Percentiles rank a stretch among this genome's conserved stretches.
phyloP scores from a whole-genome alignment of 2,797 vertebrate species.

The Anguilla pacifica region DNA sequence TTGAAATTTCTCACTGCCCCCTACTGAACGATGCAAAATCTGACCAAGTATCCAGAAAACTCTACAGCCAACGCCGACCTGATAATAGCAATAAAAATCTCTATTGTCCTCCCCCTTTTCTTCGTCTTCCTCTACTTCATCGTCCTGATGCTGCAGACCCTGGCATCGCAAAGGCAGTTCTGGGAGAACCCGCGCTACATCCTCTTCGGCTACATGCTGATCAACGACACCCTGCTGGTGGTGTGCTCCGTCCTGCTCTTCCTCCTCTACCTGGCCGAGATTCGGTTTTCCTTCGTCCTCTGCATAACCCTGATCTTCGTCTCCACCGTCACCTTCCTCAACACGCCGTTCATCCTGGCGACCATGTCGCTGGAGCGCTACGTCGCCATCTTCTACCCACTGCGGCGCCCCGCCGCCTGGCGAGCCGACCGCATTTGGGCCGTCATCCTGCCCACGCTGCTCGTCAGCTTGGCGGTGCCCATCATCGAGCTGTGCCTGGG shows the following conservation, averaged over 20 bases:
- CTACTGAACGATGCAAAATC: constrained; percentile 63
- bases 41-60: constrained; percentile 56
- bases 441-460: constrained; percentile 62
- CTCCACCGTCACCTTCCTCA: constrained; percentile 63
- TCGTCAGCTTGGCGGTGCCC: constrained; percentile 55
- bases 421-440: constrained; percentile 69
- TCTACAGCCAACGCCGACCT: constrained; percentile 48
- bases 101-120: constrained; percentile 66
- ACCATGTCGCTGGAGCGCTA: constrained; percentile 79
- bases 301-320: constrained; percentile 67
- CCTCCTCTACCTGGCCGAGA: constrained; percentile 52
- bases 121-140: constrained; percentile 68
- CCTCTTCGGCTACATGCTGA: constrained; percentile 73
- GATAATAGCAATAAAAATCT: constrained; percentile 66
- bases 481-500: constrained; percentile 52
- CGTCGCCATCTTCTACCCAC: constrained; percentile 72
- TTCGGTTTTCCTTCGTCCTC: constrained; percentile 57
- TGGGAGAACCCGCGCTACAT: constrained; percentile 71
- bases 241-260: constrained; percentile 67
- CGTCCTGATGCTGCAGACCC: constrained; percentile 66
- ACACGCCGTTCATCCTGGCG: constrained; percentile 72
- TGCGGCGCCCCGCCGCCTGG: constrained; percentile 64
- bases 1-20: neutral
- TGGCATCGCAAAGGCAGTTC: constrained; percentile 69
- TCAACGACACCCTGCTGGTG: constrained; percentile 74